Conservation (phyloP, 1,140 invertebrate genomes). For the Lineus longissimus region DNA sequence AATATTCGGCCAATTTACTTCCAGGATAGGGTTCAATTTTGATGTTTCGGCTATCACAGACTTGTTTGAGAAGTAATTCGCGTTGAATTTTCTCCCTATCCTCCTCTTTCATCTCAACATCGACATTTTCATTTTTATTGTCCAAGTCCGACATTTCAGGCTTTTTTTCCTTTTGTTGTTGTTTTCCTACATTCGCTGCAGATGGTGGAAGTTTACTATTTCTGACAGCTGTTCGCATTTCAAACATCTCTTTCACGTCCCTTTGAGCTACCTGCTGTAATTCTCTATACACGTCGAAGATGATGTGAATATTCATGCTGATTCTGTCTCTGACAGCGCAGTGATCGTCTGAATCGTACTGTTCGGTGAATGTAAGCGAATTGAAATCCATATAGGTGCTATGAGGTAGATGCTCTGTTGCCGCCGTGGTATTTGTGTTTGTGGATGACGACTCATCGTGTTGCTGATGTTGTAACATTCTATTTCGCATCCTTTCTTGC, state of each 20-base stretch:
- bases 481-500: slow-evolving; percentile 3
- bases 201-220: neutral
- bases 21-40: slow-evolving; percentile 3
- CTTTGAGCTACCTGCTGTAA: slow-evolving; percentile 1
- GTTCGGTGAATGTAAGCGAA: slow-evolving; percentile 1
- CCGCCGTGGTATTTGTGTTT: too few relatives aligned
- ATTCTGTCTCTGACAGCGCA: neutral
- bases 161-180: too few relatives aligned
- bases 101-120: neutral
- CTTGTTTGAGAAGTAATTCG: neutral
- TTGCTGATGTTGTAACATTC: neutral
- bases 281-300: neutral
- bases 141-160: too few relatives aligned
- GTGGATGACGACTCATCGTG: neutral
- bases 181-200: neutral
- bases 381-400: slow-evolving; percentile 3
- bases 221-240: neutral
- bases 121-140: too few relatives aligned
- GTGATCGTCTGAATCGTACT: neutral
- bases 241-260: slow-evolving; percentile 6
- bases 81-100: slow-evolving; percentile 1
- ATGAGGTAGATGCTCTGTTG: neutral
- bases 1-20: slow-evolving; percentile 1
- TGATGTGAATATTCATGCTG: neutral
- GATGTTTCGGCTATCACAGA: slow-evolving; percentile 4